phyloP scores from a whole-genome alignment of 1,140 invertebrate species.

The Protaetia brevitarsis region DNA sequence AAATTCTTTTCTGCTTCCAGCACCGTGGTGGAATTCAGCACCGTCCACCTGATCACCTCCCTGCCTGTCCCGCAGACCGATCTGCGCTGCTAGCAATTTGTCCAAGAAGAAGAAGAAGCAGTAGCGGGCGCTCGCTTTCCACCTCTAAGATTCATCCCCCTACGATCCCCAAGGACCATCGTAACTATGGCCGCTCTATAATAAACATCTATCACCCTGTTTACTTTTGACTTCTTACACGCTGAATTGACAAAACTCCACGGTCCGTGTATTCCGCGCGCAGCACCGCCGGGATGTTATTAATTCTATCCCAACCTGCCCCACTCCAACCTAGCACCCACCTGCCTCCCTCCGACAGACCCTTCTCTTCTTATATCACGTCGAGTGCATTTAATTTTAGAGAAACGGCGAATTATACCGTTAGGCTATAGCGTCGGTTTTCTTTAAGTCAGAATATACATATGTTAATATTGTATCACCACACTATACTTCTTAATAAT shows the following conservation, averaged over 20 bases:
- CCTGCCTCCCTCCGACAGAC: no score
- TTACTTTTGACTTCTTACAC: slow-evolving; percentile 40
- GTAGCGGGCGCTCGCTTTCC: slow-evolving; percentile 34
- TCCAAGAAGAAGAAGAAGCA: slow-evolving; percentile 39
- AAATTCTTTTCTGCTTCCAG: no score
- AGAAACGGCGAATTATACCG: no score
- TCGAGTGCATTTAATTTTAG: no score
- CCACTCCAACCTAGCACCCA: no score
- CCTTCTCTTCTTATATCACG: no score
- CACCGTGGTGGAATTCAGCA: slow-evolving; percentile 33
- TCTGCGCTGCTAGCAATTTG: slow-evolving; percentile 41
- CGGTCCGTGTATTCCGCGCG: no score
- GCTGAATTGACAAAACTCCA: slow-evolving; percentile 30
- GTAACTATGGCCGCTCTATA: slow-evolving; percentile 43
- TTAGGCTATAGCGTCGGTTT: no score
- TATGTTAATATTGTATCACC: no score
- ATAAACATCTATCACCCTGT: slow-evolving; percentile 45
- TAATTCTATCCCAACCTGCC: no score
- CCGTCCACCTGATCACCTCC: slow-evolving; percentile 27
- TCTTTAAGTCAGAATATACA: no score
- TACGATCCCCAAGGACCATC: slow-evolving; percentile 38
- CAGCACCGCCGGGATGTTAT: not conserved
- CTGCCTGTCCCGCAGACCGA: slow-evolving; percentile 30
- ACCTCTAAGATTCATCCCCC: slow-evolving; percentile 44
- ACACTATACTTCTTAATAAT: no score